A percentile compares a stretch with the other conserved stretches of the same genome.
These are phyloP conservation scores for Magallana ariakensis DNA, from an alignment of 1,140 invertebrate genomes.

Conservation along the genomic window DNA sequence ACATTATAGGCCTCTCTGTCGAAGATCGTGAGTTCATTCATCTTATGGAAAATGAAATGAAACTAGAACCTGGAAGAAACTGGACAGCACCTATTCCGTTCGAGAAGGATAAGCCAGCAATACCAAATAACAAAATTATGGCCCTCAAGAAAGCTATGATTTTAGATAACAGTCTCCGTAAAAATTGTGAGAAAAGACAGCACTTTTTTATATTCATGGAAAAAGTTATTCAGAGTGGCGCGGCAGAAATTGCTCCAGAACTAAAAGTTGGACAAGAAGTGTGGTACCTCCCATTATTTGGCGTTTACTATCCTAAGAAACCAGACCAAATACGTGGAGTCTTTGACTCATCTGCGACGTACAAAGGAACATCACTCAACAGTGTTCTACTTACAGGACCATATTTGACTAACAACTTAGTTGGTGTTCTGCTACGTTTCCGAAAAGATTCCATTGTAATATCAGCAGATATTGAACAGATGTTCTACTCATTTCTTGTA, in stretches of 20 bases:
- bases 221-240: not conserved
- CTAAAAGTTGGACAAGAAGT: not conserved
- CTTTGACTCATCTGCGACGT: not conserved
- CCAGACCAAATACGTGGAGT: not conserved
- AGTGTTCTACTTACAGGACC: not conserved
- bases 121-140: too few relatives aligned
- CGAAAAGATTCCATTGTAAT: not conserved
- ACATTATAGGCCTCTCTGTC: too few relatives aligned
- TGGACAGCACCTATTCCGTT: too few relatives aligned
- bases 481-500: not conserved
- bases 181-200: not conserved
- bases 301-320: not conserved
- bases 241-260: not conserved
- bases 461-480: not conserved
- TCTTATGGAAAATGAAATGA: too few relatives aligned
- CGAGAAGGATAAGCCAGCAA: too few relatives aligned
- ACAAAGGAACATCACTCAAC: not conserved
- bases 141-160: too few relatives aligned
- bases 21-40: too few relatives aligned
- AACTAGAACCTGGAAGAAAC: too few relatives aligned
- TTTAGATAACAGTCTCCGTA: too few relatives aligned
- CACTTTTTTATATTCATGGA: not conserved
- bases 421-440: not conserved
- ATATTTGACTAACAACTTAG: not conserved
- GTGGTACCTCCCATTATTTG: not conserved